phyloP scores from a whole-genome alignment of 2,888 invertebrate species.

The Nycteola revayana region DNA sequence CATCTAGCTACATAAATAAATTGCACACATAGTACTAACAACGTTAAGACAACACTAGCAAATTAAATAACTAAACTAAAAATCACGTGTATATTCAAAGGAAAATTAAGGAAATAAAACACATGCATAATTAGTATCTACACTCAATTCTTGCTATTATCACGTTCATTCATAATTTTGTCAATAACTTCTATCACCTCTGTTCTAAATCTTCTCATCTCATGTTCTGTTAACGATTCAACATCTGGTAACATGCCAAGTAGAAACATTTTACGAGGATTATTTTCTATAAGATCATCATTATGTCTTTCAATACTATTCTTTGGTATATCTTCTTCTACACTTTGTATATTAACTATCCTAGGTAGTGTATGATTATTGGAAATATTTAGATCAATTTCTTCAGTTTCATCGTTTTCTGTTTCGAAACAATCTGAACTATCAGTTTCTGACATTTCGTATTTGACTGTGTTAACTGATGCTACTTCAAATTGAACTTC shows the following conservation, averaged over 20 bases:
- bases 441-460: conserved; percentile 20
- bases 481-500: conserved; percentile 16
- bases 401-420: conserved; percentile 7
- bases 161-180: conserved; percentile 30
- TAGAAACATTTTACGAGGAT: conserved; percentile 39
- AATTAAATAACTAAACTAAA: too few relatives aligned
- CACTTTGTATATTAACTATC: conserved; percentile 3
- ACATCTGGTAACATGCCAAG: conserved; percentile 37
- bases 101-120: too few relatives aligned
- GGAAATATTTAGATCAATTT: too few relatives aligned
- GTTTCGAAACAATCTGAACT: conserved; percentile 11
- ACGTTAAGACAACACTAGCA: too few relatives aligned
- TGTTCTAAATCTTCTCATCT: conserved; percentile 36
- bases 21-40: too few relatives aligned
- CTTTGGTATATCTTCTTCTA: conserved; percentile 7
- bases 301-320: conserved; percentile 9
- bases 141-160: conserved; percentile 14
- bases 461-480: conserved; percentile 3
- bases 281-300: conserved; percentile 22
- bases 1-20: too few relatives aligned
- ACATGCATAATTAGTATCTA: too few relatives aligned
- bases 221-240: conserved; percentile 33
- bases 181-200: conserved; percentile 34
- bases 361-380: conserved; percentile 12
- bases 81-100: too few relatives aligned